phyloP scores from a whole-genome alignment of 2,888 invertebrate species.

The Tortricodes alternella region DNA sequence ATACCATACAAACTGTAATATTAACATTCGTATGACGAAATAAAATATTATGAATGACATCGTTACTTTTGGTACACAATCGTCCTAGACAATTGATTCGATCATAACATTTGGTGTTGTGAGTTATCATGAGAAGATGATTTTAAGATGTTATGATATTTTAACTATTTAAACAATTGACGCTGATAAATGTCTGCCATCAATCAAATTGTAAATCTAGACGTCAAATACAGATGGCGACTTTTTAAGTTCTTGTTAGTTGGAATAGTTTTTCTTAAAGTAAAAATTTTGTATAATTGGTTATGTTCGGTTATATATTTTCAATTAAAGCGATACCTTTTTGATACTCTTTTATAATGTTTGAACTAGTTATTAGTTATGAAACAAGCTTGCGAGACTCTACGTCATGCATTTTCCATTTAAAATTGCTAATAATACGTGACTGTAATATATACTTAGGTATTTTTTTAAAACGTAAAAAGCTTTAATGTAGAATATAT shows the following conservation, averaged over 20 bases:
- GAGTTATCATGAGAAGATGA: conserved; percentile 44
- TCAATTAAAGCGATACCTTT: too few relatives aligned
- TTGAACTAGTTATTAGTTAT: too few relatives aligned
- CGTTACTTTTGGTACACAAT: conserved; percentile 42
- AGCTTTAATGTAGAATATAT: background rate
- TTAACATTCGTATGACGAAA: background rate
- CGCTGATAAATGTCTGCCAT: conserved; percentile 6
- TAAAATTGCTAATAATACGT: too few relatives aligned
- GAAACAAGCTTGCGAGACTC: too few relatives aligned
- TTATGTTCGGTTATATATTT: too few relatives aligned
- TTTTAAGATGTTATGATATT: conserved; percentile 29
- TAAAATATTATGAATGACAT: conserved; percentile 45
- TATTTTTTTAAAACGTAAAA: background rate
- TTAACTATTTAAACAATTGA: background rate
- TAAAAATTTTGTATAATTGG: too few relatives aligned
- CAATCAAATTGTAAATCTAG: background rate
- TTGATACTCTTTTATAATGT: too few relatives aligned
- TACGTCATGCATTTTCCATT: too few relatives aligned
- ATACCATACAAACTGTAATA: background rate
- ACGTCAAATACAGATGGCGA: background rate
- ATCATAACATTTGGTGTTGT: conserved; percentile 47
- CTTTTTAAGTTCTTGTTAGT: too few relatives aligned
- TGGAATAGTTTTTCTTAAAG: too few relatives aligned
- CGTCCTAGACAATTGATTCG: conserved; percentile 48
- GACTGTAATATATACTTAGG: too few relatives aligned